phyloP scores from a whole-genome alignment of 2,888 invertebrate genomes.

The Boloria euphrosyne region DNA sequence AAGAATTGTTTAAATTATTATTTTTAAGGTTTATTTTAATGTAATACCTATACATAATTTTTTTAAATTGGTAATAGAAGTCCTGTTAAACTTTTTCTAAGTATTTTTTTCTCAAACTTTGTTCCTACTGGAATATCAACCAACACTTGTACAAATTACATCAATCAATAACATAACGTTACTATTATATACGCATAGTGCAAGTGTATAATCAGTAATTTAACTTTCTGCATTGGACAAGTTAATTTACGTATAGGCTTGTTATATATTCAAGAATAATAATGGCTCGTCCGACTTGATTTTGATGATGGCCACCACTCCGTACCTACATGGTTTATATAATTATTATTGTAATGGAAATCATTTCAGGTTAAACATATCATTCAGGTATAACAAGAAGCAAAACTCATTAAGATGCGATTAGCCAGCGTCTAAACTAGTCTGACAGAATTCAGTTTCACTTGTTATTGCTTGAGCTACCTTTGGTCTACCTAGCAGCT shows the following conservation, averaged over 20 bases:
- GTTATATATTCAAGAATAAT: slow-evolving; percentile 6
- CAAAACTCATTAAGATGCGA: slow-evolving; percentile 7
- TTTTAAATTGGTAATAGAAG: too few relatives aligned
- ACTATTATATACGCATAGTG: background rate
- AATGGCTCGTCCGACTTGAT: slow-evolving; percentile 12
- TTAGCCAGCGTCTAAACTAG: slow-evolving; percentile 11
- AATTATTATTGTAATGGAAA: slow-evolving; percentile 13
- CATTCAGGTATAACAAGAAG: slow-evolving; percentile 19
- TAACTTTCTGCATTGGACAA: background rate
- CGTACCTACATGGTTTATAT: slow-evolving; percentile 1
- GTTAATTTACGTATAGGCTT: slow-evolving; percentile 12
- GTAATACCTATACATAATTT: too few relatives aligned
- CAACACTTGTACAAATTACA: too few relatives aligned
- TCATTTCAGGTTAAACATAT: slow-evolving; percentile 10
- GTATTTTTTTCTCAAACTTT: too few relatives aligned
- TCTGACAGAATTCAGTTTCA: background rate
- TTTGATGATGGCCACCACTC: slow-evolving; percentile 8
- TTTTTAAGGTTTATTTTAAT: too few relatives aligned
- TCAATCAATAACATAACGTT: background rate
- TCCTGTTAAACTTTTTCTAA: too few relatives aligned
- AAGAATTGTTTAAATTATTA: too few relatives aligned
- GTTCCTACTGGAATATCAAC: too few relatives aligned
- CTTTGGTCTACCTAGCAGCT: background rate
- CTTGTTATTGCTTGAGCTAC: slow-evolving; percentile 10
- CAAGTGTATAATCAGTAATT: background rate